Conservation (phyloP, 2,113 vertebrate genomes). For the Aptenodytes forsteri region DNA sequence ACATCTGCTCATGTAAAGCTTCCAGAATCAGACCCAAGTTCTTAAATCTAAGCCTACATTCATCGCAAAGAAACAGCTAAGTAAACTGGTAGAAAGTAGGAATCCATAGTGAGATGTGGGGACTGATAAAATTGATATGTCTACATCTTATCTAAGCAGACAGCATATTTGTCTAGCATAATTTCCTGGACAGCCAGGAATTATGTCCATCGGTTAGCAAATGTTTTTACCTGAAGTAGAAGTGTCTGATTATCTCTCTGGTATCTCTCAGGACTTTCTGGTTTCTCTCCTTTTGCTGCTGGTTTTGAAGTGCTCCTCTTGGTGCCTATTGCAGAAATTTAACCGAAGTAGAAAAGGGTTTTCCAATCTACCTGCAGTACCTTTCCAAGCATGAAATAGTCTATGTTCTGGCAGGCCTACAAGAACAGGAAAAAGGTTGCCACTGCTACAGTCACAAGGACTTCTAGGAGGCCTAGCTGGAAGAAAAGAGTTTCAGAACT, state of each 20-base stretch:
- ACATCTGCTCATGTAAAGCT: background rate
- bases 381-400: background rate
- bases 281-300: constrained; percentile 33
- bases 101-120: background rate
- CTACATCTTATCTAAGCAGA: background rate
- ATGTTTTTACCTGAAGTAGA: constrained; percentile 83
- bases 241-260: constrained; percentile 82
- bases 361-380: background rate
- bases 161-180: background rate
- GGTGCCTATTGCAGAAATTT: constrained; percentile 31
- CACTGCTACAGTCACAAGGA: background rate
- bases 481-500: background rate
- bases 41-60: background rate
- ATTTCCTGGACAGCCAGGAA: background rate
- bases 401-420: background rate
- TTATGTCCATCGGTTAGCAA: background rate
- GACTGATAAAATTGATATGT: background rate
- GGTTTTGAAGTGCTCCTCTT: constrained; percentile 51
- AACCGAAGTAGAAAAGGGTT: background rate
- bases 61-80: background rate
- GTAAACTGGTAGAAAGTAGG: background rate
- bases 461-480: background rate
- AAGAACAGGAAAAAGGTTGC: background rate
- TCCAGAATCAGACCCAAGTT: background rate
- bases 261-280: constrained; percentile 73